These are phyloP conservation scores for Helicolenus hilgendorfi DNA, from an alignment of 2,797 vertebrate species.

Conservation along the genomic window DNA sequence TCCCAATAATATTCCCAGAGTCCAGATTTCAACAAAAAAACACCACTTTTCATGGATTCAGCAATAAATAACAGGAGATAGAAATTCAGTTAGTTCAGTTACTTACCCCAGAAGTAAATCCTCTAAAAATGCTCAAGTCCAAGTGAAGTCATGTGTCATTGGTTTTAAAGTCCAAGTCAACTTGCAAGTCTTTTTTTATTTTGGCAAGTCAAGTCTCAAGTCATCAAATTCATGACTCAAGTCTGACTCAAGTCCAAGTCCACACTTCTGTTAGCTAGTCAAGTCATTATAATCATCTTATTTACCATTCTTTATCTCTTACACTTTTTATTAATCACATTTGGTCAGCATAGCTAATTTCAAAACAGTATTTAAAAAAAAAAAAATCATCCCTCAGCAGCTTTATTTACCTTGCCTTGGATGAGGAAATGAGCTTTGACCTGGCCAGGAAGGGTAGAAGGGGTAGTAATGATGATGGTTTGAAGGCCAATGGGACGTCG, in stretches of 20 bases:
- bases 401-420: conserved; percentile 67
- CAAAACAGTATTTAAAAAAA: not conserved
- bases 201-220: not conserved
- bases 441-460: conserved; percentile 61
- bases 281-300: not conserved
- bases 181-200: not conserved
- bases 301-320: not conserved
- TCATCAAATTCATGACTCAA: not conserved
- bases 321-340: not conserved
- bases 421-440: conserved; percentile 62
- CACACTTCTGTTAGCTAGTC: not conserved
- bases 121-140: not conserved
- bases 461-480: conserved; percentile 50
- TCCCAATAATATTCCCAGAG: not conserved
- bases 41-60: not conserved
- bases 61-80: not conserved
- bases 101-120: not conserved
- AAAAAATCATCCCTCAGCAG: not conserved
- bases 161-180: not conserved
- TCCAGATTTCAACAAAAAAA: not conserved
- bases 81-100: not conserved
- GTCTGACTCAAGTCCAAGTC: not conserved
- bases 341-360: not conserved
- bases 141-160: not conserved
- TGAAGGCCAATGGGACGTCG: conserved; percentile 67